Base-by-base conservation (phyloP, 1,140 invertebrate species). In the Papilio machaon region DNA sequence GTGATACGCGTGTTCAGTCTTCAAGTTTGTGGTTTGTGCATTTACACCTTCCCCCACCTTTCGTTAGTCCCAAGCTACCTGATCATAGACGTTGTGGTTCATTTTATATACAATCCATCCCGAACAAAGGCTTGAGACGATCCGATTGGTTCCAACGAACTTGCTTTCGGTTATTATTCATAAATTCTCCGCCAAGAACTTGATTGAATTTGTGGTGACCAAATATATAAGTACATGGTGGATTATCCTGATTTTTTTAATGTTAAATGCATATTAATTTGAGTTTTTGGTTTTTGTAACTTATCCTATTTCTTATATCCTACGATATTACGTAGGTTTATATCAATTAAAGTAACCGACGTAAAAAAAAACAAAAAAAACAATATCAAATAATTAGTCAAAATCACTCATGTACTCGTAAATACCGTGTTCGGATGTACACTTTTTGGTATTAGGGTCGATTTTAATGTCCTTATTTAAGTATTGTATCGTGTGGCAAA, bases 161-260 rank as follows among this genome's bases (percentile, higher is more conserved):
- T 11, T 79, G 77, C 60, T 60, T 47, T 79, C 43, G 60, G 38
- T 67, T 67, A 79, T 67, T 64, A 79, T 79, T 79, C 77, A 79
- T 79, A 67, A 30, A 79, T 46, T 79, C 77, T 64, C 38, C 19
- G 60, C n/a, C 46, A 15, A 79, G 54, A 64, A 79, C 77, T 67
- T 79, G 77, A 79, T 79, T 79, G 38, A 47, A 49, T 19, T 67
- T 13, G 8, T 10, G 54, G 35, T 11, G 23, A 58, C 75, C 75
- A 78, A 38, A 78, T 38, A 43, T 15, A 30, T 17, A 17, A 13
- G 7, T 76, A n/a, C 54, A 19, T 35, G 6, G 13, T n/a, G 11
- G 75, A 77, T 49, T 54, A 13, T 77, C 52, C 49, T 15, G 38
- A 73, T 73, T 43, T 73, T 73, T 64, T n/a, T n/a, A 52, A 43